Evolutionary conservation across 2,797 vertebrate genomes (phyloP).

Genomic region (Rachycentron canadum): DNA sequence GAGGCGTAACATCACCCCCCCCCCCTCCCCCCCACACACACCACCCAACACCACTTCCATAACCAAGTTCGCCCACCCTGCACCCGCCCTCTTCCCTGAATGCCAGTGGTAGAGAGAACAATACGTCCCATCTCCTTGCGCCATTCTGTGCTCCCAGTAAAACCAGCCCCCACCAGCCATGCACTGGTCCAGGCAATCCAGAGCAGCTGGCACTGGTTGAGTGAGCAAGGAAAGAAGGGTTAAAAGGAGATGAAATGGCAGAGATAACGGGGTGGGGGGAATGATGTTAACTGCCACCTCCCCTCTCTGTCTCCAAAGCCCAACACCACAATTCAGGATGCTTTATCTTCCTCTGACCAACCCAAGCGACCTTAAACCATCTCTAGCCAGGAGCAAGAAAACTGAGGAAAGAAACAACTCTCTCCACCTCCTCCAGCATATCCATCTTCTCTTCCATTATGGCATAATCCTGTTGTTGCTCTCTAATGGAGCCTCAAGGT

Average conservation of each 20-base stretch:
- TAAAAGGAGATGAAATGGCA: slow-evolving; percentile 43
- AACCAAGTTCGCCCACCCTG: slow-evolving; percentile 56
- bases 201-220: slow-evolving; percentile 46
- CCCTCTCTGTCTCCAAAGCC: slow-evolving; percentile 30
- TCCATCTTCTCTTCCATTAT: slow-evolving; percentile 51
- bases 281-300: neutral
- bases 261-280: slow-evolving; percentile 17
- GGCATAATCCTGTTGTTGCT: slow-evolving; percentile 40
- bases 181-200: slow-evolving; percentile 52
- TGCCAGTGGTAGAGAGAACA: slow-evolving; percentile 74
- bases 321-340: slow-evolving; percentile 28
- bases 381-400: slow-evolving; percentile 41
- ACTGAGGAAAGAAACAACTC: slow-evolving; percentile 11
- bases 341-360: slow-evolving; percentile 45
- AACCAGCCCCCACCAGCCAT: slow-evolving; percentile 38
- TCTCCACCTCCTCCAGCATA: slow-evolving; percentile 18
- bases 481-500: slow-evolving; percentile 31
- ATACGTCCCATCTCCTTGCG: slow-evolving; percentile 56
- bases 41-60: slow-evolving; percentile 35
- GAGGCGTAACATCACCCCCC: slow-evolving; percentile 56
- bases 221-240: slow-evolving; percentile 52
- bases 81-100: slow-evolving; percentile 55
- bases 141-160: slow-evolving; percentile 44
- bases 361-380: slow-evolving; percentile 53
- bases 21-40: slow-evolving; percentile 5